Evolutionary conservation across 1,140 invertebrate genomes (phyloP).

Genomic region (Bradynema listronoti): DNA sequence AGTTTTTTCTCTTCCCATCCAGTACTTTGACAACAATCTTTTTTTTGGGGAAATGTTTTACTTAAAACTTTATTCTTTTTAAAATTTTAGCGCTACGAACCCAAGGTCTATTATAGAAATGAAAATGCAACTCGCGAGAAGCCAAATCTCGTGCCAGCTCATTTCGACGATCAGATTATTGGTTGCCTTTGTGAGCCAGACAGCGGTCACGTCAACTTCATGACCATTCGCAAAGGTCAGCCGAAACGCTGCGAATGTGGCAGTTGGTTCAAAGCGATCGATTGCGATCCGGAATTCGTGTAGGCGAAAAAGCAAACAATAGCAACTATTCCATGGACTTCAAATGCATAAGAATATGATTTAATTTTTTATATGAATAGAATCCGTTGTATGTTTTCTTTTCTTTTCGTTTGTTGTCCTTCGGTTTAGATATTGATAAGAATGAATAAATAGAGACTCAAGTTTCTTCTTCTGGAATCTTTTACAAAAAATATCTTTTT

Average conservation of each 20-base stretch:
- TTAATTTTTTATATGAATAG: no score
- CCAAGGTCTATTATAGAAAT: conserved; percentile 59
- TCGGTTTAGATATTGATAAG: no score
- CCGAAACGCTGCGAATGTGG: conserved; percentile 71
- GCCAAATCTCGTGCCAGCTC: conserved; percentile 81
- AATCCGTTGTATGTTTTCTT: no score
- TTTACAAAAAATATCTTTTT: no score
- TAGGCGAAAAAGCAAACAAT: no score
- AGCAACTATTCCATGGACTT: no score
- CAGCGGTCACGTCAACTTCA: conserved; percentile 76
- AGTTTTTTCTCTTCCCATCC: no score
- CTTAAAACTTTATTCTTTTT: not conserved
- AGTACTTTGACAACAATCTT: no score
- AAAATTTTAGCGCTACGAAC: conserved; percentile 53
- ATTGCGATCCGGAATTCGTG: conserved; percentile 62
- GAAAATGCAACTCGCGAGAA: conserved; percentile 73
- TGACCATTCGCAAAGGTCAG: conserved; percentile 81
- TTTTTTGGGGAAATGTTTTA: conserved; percentile 16
- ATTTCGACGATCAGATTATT: conserved; percentile 77
- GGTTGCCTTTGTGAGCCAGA: conserved; percentile 90
- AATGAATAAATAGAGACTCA: no score
- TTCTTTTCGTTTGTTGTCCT: no score
- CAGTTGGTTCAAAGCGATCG: conserved; percentile 80
- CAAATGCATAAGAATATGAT: no score
- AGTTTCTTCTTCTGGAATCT: no score